Percentiles rank a stretch among this genome's conserved stretches.
Conservation (phyloP, 2,797 vertebrate species). For the Thamnophis elegans region DNA sequence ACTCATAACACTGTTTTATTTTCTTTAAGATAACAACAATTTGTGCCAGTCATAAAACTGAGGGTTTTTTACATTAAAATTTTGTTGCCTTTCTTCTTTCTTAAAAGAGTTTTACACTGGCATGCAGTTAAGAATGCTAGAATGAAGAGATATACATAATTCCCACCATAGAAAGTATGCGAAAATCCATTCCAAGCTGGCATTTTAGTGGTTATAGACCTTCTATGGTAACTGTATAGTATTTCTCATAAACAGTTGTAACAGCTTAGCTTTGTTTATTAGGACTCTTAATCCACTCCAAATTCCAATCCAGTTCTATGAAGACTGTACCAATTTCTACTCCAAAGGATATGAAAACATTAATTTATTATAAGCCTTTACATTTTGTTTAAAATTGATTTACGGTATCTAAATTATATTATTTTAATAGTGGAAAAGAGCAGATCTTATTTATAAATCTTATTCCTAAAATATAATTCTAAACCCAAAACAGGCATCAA, state of each 20-base stretch:
- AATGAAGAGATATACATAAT: constrained; percentile 32
- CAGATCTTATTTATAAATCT: constrained; percentile 31
- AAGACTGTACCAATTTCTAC: constrained; percentile 38
- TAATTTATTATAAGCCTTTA: constrained; percentile 67
- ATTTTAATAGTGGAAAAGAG: constrained; percentile 42
- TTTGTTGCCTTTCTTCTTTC: constrained; percentile 40
- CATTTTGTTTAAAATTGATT: constrained; percentile 49
- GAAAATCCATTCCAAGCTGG: neutral
- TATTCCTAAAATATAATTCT: constrained; percentile 31
- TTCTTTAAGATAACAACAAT: constrained; percentile 33
- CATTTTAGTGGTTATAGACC: constrained; percentile 7
- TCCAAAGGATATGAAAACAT: constrained; percentile 53
- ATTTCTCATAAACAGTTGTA: constrained; percentile 6
- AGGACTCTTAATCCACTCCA: constrained; percentile 33
- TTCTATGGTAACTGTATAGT: constrained; percentile 13
- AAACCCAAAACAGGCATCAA: neutral
- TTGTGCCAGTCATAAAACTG: constrained; percentile 40
- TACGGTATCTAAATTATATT: constrained; percentile 37
- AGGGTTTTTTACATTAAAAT: constrained; percentile 56
- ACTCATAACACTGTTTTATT: constrained; percentile 41
- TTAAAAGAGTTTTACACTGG: constrained; percentile 44
- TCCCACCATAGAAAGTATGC: constrained; percentile 22
- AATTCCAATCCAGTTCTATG: neutral
- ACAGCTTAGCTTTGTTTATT: constrained; percentile 18
- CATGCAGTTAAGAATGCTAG: constrained; percentile 24